Conservation (phyloP, 2,113 vertebrate species). For the Furnarius figulus region DNA sequence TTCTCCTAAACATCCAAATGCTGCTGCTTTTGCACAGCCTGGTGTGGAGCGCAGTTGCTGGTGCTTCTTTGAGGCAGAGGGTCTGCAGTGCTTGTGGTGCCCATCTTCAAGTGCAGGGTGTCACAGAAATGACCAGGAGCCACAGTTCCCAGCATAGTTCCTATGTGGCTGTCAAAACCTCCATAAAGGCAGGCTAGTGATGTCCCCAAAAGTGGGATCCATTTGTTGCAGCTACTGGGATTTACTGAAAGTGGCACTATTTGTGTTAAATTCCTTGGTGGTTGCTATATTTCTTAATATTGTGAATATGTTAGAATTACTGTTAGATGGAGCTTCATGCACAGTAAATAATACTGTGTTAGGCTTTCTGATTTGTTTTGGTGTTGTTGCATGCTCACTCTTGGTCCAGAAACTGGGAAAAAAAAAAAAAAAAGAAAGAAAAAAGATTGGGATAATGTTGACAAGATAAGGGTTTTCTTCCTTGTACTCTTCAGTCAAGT, state of each 20-base stretch:
- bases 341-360: not conserved
- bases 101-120: too few relatives aligned
- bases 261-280: not conserved
- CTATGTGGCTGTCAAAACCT: not conserved
- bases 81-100: not conserved
- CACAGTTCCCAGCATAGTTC: not conserved
- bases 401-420: not conserved
- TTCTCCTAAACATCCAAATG: rapidly evolving
- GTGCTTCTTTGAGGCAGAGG: not conserved
- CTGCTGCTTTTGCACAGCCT: not conserved
- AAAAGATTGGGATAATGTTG: not conserved
- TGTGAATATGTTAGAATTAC: not conserved
- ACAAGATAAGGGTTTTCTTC: not conserved
- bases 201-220: not conserved
- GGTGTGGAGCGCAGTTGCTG: rapidly evolving
- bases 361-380: not conserved
- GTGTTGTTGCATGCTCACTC: not conserved
- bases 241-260: not conserved
- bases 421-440: too few relatives aligned
- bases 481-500: not conserved
- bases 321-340: not conserved
- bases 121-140: not conserved
- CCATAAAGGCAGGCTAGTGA: rapidly evolving
- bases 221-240: not conserved
- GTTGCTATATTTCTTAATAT: not conserved